Base-by-base conservation (phyloP, 2,888 invertebrate genomes). In the Drosophila stalkeri region DNA sequence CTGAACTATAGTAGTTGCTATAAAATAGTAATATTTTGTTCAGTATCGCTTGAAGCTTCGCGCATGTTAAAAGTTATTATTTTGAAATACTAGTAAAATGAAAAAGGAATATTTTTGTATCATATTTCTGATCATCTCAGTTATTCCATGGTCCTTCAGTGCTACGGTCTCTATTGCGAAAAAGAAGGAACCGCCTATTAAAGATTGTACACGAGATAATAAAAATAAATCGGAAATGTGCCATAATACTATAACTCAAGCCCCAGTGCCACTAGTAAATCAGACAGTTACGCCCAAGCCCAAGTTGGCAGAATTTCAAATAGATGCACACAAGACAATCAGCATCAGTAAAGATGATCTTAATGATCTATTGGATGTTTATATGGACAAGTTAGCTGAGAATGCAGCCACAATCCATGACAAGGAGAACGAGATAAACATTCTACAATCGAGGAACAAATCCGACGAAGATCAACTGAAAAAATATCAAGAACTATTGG, bases 311-410 rank as follows among this genome's bases (percentile, higher is more conserved):
- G 88, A 85, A 16, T 75, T 84, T 37, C 88, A 88, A 64, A 84
- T 84, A 31, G 86, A 84, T 35, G 86, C 80, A 0, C 88, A 80
- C 9, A 84, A 88, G 31, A 84, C 86, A 3, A 86, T 84, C 12
- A 72, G 84, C 43, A 84, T 84, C 5, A 84, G 77, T 37, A 84
- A 88, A 20, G 83, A 75, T 20, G 84, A 84, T 62, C 64, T 84
- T 35, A 86, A 84, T 14, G 84, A 84, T 63, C 67, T 84, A 0
- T 20, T 84, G 39, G 84, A 72, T 23, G 83, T 84, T 7, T 84
- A 88, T 35, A 82, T 84, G 75, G 66, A 56, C 6, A 84, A 80
- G 39, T 57, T 84, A 9, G 88, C 86, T 0, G 86, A 88, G 27
- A 88, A 80, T 37, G 84, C 86, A 6, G 83, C 80, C 4, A 68